phyloP scores from a whole-genome alignment of 1,140 invertebrate genomes.

The Samia ricini region DNA sequence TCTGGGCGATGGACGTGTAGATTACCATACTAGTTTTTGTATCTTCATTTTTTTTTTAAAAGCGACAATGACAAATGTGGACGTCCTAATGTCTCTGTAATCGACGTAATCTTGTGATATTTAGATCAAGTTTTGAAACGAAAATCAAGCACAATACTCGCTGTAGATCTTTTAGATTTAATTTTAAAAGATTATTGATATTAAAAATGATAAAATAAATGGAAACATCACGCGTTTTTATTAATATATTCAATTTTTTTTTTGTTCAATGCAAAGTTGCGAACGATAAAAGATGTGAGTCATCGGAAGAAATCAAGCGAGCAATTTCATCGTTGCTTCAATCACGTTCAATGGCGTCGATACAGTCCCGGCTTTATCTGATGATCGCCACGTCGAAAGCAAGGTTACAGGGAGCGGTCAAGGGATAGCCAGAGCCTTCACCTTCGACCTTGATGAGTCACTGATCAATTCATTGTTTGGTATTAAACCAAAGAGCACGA shows the following conservation, averaged over 20 bases:
- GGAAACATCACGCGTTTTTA: too few species aligned
- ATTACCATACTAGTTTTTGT: slow-evolving; percentile 33
- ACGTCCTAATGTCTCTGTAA: slow-evolving; percentile 52
- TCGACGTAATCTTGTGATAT: background rate
- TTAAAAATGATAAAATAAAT: too few species aligned
- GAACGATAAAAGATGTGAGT: slow-evolving; percentile 13
- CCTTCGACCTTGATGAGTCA: slow-evolving; percentile 59
- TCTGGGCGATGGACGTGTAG: slow-evolving; percentile 34
- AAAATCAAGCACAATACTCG: background rate
- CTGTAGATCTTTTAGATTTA: background rate
- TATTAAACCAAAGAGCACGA: slow-evolving; percentile 55
- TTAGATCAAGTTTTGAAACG: background rate
- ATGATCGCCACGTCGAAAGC: slow-evolving; percentile 63
- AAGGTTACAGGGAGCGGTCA: slow-evolving; percentile 70
- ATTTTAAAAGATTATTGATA: too few species aligned
- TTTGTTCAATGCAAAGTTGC: background rate
- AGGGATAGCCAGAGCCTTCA: slow-evolving; percentile 64
- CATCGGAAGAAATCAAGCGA: slow-evolving; percentile 20
- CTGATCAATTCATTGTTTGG: slow-evolving; percentile 47
- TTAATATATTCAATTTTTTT: background rate
- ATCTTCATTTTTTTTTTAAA: slow-evolving; percentile 20
- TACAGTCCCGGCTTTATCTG: slow-evolving; percentile 52
- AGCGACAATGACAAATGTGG: slow-evolving; percentile 16
- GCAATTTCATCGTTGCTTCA: slow-evolving; percentile 43
- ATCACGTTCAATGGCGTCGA: slow-evolving; percentile 53